Evolutionary conservation across 2,797 vertebrate species (phyloP), one percentile per base, ranked within the genome.

Genomic region (Peromyscus melanophrys): DNA sequence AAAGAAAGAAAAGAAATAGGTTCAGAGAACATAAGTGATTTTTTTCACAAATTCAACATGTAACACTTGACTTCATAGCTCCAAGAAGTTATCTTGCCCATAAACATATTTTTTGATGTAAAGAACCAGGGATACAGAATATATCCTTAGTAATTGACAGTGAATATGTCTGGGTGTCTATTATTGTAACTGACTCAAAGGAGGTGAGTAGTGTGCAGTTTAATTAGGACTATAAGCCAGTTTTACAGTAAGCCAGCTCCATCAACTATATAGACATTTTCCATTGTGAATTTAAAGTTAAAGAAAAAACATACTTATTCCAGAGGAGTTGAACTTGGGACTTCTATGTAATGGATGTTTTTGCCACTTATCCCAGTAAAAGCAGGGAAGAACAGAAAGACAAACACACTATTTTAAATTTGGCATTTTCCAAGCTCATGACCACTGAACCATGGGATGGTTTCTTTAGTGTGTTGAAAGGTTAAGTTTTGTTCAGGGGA

Each of bases 1-100:
- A 57, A 73, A 29, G 23, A 37, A 71, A 40, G 34, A 37, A n/a
- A 75, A 23, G 1, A 59, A 43, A 43, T 34, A 76, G 29, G 12
- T 40, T 46, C 40, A 73, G 25, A 65, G 1, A 34, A 4, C 1
- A 4, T 86, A 67, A 21, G 3, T 17, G 9, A 37, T 63, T 84
- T 94, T 97, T 21, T 27, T 80, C 14, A 40, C 21, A 90, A 92
- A 84, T 49, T 75, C 43, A 84, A 31, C 2, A 59, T 90, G 90
- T 92, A 95, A 75, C 1, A 57, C 10, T 9, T 29, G 3, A 4
- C 1, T 57, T 1, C 80, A 31, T 83, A 86, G 17, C 6, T 71
- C n/a, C 40, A 86, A 88, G 69, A 87, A 52, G 25, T 52, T 71
- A 63, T 76, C 29, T 81, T 65, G 4, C 73, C 40, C 31, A 77